These are phyloP conservation scores for Ranitomeya imitator DNA, from an alignment of 2,113 vertebrate species.

Conservation along the genomic window DNA sequence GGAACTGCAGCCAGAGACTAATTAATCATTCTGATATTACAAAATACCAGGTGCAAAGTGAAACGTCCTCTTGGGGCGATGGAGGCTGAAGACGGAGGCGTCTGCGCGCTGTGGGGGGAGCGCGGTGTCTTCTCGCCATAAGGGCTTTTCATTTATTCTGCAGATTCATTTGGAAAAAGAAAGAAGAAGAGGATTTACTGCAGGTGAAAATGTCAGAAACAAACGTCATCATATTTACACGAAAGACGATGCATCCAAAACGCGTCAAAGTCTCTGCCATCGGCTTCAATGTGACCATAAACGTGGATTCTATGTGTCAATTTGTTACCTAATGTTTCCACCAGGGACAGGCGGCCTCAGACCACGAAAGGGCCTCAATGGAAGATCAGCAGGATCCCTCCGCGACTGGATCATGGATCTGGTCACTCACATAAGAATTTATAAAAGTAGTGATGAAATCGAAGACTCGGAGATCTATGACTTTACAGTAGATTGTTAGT, in stretches of 20 bases:
- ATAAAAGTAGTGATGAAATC: too few species aligned
- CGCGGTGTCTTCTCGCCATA: neutral
- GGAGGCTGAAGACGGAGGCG: neutral
- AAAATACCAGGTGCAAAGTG: constrained; percentile 36
- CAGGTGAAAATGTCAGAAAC: neutral
- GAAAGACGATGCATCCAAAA: neutral
- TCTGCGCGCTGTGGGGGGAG: neutral
- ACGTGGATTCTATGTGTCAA: too few species aligned
- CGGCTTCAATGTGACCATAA: neutral
- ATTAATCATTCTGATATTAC: constrained; percentile 45
- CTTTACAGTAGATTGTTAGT: too few species aligned
- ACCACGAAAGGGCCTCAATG: neutral
- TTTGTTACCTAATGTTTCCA: neutral
- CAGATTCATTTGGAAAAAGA: neutral
- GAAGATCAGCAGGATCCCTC: neutral
- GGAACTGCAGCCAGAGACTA: constrained; percentile 13
- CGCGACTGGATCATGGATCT: neutral
- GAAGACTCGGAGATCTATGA: too few species aligned
- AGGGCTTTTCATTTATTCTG: constrained; percentile 10
- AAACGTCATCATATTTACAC: neutral
- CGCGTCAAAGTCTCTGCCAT: neutral
- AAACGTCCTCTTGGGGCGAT: constrained; percentile 18
- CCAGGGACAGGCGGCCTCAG: neutral
- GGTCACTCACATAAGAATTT: too few species aligned
- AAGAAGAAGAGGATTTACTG: neutral